Conservation (phyloP, 2,888 invertebrate species). For the Unio delphinus region DNA sequence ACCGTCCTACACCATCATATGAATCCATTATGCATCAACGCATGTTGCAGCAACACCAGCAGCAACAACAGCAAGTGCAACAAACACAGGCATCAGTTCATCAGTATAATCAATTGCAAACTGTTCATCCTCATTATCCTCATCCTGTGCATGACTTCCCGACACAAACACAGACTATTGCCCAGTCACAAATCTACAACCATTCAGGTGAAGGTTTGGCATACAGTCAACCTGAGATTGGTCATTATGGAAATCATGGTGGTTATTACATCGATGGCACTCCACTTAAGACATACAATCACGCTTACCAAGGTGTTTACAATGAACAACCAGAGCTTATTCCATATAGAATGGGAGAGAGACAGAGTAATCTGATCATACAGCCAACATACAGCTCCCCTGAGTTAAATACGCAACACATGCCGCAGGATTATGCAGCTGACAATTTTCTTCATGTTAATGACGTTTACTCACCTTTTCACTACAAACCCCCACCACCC, state of each 20-base stretch:
- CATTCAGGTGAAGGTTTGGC: conserved; percentile 38
- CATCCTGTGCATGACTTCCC: not conserved
- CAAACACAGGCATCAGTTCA: not conserved
- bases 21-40: conserved; percentile 89
- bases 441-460: conserved; percentile 44
- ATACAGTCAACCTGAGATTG: conserved; percentile 42
- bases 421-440: conserved; percentile 51
- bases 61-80: conserved; percentile 7
- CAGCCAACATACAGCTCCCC: conserved; percentile 70
- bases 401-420: conserved; percentile 63
- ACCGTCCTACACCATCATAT: conserved; percentile 92
- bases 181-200: conserved; percentile 51
- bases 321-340: conserved; percentile 46
- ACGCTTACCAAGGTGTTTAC: not conserved
- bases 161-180: conserved; percentile 34
- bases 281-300: conserved; percentile 47
- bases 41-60: conserved; percentile 38
- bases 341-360: conserved; percentile 46
- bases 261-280: conserved; percentile 54
- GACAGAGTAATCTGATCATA: conserved; percentile 59
- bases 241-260: conserved; percentile 33
- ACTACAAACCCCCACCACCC: conserved; percentile 85
- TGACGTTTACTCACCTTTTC: conserved; percentile 76
- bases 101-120: no score
- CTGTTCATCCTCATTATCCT: no score